A percentile compares a stretch with the other conserved stretches of the same genome.
Evolutionary conservation across 2,113 vertebrate genomes (phyloP).

Genomic region (Carollia perspicillata): DNA sequence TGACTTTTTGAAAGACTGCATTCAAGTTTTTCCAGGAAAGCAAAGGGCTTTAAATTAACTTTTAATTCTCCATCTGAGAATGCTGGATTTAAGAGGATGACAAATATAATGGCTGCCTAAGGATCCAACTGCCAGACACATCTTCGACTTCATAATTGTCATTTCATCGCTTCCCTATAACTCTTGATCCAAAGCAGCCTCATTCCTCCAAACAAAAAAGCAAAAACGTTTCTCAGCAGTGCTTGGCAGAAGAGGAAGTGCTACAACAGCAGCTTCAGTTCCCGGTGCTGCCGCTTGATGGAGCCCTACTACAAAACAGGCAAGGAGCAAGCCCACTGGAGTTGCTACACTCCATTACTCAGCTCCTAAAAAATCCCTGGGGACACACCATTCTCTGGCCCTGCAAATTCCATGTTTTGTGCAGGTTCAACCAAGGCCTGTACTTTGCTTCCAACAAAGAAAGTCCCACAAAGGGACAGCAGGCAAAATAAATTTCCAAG

Average conservation of each 20-base stretch:
- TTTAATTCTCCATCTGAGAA: background rate
- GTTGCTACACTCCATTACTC: fast-evolving
- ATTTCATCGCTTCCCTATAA: background rate
- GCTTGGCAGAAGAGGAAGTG: background rate
- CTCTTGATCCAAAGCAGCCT: background rate
- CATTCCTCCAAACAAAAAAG: background rate
- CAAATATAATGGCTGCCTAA: background rate
- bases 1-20: conserved; percentile 1
- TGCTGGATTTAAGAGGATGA: background rate
- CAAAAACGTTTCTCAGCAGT: background rate
- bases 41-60: conserved; percentile 5
- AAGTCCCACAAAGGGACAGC: background rate
- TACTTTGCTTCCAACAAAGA: background rate
- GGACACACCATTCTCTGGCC: background rate
- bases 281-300: conserved; percentile 42
- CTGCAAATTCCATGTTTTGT: background rate
- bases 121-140: background rate
- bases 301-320: background rate
- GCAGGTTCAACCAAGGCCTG: background rate
- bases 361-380: background rate
- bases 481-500: conserved; percentile 41
- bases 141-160: background rate
- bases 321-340: background rate
- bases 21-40: conserved; percentile 6
- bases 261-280: background rate